phyloP scores from a whole-genome alignment of 2,797 vertebrate species.

The Antennarius maculatus region DNA sequence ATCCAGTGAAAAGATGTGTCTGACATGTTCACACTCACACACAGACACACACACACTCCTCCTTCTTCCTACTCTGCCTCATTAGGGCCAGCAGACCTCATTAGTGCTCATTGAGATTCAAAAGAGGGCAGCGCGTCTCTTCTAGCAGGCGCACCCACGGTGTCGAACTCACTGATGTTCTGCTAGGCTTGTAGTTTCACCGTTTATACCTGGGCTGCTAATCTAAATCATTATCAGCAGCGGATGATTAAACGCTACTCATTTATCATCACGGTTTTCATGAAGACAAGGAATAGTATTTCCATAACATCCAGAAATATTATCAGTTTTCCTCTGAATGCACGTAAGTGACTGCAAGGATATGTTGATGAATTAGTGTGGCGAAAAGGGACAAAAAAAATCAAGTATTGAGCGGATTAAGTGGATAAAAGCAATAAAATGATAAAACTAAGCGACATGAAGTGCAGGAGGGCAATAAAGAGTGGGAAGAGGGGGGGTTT shows the following conservation, averaged over 20 bases:
- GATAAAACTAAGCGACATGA: slow-evolving; percentile 12
- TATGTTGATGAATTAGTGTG: background rate
- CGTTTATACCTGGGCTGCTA: slow-evolving; percentile 18
- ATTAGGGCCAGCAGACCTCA: slow-evolving; percentile 40
- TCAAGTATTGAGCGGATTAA: slow-evolving; percentile 10
- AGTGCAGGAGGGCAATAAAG: slow-evolving; percentile 16
- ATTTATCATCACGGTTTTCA: slow-evolving; percentile 21
- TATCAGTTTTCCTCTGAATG: slow-evolving; percentile 4
- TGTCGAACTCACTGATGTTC: background rate
- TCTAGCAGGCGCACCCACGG: slow-evolving; percentile 10
- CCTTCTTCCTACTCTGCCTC: slow-evolving; percentile 16
- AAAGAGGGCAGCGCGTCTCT: slow-evolving; percentile 8
- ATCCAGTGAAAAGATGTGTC: too few species aligned
- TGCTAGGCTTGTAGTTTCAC: slow-evolving; percentile 13
- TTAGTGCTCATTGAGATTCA: slow-evolving; percentile 39
- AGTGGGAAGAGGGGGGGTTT: background rate
- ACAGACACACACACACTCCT: background rate
- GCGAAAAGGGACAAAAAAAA: slow-evolving; percentile 12
- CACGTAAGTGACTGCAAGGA: background rate
- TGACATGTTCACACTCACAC: too few species aligned
- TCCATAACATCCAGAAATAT: slow-evolving; percentile 23
- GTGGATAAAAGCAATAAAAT: slow-evolving; percentile 9
- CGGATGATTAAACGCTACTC: slow-evolving; percentile 13
- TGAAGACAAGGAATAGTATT: slow-evolving; percentile 14
- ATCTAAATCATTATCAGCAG: slow-evolving; percentile 16